Conservation (phyloP, 2,113 vertebrate species). For the Platichthys stellatus region DNA sequence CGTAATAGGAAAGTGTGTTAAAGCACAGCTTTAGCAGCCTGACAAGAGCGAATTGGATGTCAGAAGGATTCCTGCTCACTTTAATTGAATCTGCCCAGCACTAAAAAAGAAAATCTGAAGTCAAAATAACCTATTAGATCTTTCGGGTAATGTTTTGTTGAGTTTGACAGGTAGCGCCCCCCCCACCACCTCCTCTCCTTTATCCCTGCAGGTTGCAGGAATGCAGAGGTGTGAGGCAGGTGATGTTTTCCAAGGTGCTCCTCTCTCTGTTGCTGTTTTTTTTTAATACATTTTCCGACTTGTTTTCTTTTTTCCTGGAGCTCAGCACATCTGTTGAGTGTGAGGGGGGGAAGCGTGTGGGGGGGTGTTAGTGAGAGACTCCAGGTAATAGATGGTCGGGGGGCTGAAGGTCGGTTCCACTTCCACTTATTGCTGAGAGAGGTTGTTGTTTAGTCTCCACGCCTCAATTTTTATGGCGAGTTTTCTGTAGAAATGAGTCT, state of each 20-base stretch:
- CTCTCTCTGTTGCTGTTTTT: slow-evolving; percentile 42
- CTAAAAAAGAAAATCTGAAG: slow-evolving; percentile 86
- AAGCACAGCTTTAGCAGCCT: slow-evolving; percentile 86
- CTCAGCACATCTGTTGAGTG: slow-evolving; percentile 64
- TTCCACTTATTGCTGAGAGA: too few species aligned
- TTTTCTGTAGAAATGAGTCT: slow-evolving; percentile 5
- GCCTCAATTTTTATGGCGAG: neutral
- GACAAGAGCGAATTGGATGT: slow-evolving; percentile 94
- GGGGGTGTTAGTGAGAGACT: slow-evolving; percentile 24
- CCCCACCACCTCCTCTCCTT: slow-evolving; percentile 19
- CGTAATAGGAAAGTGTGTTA: slow-evolving; percentile 90
- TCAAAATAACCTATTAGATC: slow-evolving; percentile 94
- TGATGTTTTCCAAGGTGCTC: slow-evolving; percentile 60
- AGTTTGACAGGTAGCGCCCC: slow-evolving; percentile 73
- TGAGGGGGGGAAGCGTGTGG: too few species aligned
- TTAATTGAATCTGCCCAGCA: slow-evolving; percentile 93
- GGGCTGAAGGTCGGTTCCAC: neutral
- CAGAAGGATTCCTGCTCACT: slow-evolving; percentile 93
- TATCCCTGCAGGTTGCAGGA: neutral
- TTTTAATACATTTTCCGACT: slow-evolving; percentile 69
- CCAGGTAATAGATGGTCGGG: slow-evolving; percentile 52
- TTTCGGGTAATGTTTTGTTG: slow-evolving; percentile 90
- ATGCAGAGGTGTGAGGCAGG: slow-evolving; percentile 15
- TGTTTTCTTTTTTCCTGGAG: slow-evolving; percentile 61
- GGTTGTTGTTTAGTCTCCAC: neutral